Evolutionary conservation across 2,113 vertebrate genomes (phyloP), one percentile per base, ranked within the genome.

Genomic region (Octodon degus): DNA sequence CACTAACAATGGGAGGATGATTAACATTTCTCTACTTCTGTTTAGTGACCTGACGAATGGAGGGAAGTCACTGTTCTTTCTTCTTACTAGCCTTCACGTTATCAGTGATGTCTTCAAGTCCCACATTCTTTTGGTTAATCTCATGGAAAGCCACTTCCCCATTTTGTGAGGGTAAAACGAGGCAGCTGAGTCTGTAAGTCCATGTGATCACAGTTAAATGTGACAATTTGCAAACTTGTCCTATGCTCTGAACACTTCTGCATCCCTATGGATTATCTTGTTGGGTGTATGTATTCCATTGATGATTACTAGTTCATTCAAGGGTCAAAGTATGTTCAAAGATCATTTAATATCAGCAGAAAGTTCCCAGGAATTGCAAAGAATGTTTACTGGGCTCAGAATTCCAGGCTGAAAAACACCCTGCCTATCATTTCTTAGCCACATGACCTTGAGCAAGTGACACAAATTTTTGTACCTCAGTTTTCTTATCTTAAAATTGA

Each of bases 251-350:
- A 34, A 67, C 5, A 0, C 13, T 34, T 47, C 50, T 50, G 43
- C 5, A 2, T 7, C 32, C 5, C 6, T 0, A 0, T 8, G 47
- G 82, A 4, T 10, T 4, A 20, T 19, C 43, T 81, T 1, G 4
- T 0, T 27, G 40, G 70, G n/a, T 19, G 0, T 14, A 30, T 6
- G 22, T 55, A 17, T 53, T 53, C 25, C 1, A 6, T 22, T 32
- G 16, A 12, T 24, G 30, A 20, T 5, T 9, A 1, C 32, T 1
- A 2, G 37, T 70, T 79, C 82, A n/a, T 1, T 58, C 40, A 13
- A 77, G 9, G 37, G 14, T 3, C 27, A 3, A 8, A 27, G 0
- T 12, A 6, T 11, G 22, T 83, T 65, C 1, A 0, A 40, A n/a
- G 11, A 6, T 12, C 1, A n/a, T 40, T 55, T 14, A 4, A 4